Base-by-base conservation (phyloP, 2,797 vertebrate genomes). In the Bucorvus abyssinicus region DNA sequence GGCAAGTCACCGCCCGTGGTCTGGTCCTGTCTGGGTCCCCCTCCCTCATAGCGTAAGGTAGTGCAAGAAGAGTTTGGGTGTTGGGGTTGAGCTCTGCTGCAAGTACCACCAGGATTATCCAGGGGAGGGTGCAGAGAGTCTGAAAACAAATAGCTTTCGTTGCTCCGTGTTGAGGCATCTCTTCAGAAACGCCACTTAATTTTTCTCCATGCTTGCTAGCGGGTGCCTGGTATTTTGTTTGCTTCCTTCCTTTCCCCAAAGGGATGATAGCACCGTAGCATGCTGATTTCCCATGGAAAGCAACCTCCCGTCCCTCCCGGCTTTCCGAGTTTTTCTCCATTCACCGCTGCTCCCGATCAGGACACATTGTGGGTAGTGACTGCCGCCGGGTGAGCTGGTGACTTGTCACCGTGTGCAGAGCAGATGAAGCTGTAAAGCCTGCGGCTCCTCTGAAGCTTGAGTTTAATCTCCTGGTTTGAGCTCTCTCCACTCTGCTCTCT, bases 51-150 rank as follows among this genome's bases (percentile, higher is more conserved):
- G 40, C 4, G 8, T 50, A 34, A 45, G 50, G 18, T 24, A 12
- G 40, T 38, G 32, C 32, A 30, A 9, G 77, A 47, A 63, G 61
- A 38, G 30, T 52, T 77, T 68, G 73, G 61, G 49, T 16, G 34
- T 42, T 81, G 57, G 24, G 50, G 38, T 57, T 4, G 0, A 29
- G 38, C 44, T 73, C 29, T 36, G 53, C 65, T 50, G 36, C 1
- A 2, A 22, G 36, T 11, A 23, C 17, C 0, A 0, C 57, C 0
- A 0, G 70, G 32, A 86, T 4, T 42, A 53, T 61, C 74, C 67
- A n/a, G 26, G 57, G 74, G 34, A 91, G 55, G 32, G 7, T 8
- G 1, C 23, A 16, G 45, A 13, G 59, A 40, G 12, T 32, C 81
- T 82, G 70, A 56, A 87, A 74, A 49, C 57, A 81, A 49, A 42